Evolutionary conservation across 2,797 vertebrate genomes (phyloP).

Genomic region (Darevskia mixta): DNA sequence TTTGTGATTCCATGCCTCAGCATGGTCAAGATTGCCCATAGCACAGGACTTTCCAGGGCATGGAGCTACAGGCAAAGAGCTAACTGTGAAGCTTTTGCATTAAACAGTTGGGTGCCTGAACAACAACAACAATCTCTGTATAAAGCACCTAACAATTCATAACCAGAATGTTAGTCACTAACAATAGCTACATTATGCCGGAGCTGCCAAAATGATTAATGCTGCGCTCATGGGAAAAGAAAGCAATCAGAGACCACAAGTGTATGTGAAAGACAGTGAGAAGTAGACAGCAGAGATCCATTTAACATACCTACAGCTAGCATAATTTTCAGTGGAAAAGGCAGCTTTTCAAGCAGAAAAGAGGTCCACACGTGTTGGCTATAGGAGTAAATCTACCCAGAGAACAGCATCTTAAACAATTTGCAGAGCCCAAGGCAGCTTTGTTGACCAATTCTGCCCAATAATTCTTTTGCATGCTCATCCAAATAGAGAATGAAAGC

Average conservation of each 20-base stretch:
- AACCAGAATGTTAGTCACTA: conserved; percentile 28
- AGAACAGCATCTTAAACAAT: not conserved
- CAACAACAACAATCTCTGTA: conserved; percentile 26
- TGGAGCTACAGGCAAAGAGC: not conserved
- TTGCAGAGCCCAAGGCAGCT: not conserved
- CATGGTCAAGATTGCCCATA: not conserved
- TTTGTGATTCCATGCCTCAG: not conserved
- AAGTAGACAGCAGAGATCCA: conserved; percentile 25
- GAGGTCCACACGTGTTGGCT: not conserved
- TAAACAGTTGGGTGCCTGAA: not conserved
- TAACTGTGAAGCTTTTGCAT: not conserved
- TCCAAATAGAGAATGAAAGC: not conserved
- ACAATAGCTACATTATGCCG: conserved; percentile 38
- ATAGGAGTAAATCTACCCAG: not conserved
- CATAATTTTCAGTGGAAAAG: conserved; percentile 24
- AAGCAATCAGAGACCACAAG: not conserved
- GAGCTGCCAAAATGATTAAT: conserved; percentile 25
- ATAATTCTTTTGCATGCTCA: not conserved
- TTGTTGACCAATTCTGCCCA: not conserved
- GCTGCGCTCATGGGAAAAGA: conserved; percentile 26
- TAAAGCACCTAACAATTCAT: conserved; percentile 42
- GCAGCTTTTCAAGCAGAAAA: not conserved
- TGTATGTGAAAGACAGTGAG: conserved; percentile 36
- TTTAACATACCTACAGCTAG: not conserved
- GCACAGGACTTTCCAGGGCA: not conserved